These are phyloP conservation scores for Spea multiplicata DNA, from an alignment of 2,113 vertebrate genomes.

Conservation along the genomic window DNA sequence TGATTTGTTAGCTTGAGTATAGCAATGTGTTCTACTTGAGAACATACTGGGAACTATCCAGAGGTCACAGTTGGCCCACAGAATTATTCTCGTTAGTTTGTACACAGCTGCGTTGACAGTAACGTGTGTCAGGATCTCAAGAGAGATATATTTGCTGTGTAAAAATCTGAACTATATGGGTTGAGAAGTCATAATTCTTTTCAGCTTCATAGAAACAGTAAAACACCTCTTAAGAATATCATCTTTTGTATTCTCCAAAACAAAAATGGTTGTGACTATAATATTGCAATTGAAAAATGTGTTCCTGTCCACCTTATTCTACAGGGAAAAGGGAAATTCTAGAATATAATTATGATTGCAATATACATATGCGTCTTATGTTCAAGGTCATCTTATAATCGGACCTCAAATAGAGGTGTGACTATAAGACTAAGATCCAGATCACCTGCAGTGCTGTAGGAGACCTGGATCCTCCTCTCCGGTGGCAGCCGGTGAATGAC, in stretches of 20 bases:
- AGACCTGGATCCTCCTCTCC: too few relatives aligned
- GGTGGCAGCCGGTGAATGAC: too few relatives aligned
- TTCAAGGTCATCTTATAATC: too few relatives aligned
- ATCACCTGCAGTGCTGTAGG: too few relatives aligned
- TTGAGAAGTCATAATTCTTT: not conserved
- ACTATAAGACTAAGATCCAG: too few relatives aligned
- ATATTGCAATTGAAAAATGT: too few relatives aligned
- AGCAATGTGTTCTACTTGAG: constrained; percentile 1
- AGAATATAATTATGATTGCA: too few relatives aligned
- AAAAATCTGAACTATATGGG: constrained; percentile 53
- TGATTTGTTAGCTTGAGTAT: not conserved
- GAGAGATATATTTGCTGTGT: constrained; percentile 50
- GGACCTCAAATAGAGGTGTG: too few relatives aligned
- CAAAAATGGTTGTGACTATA: too few relatives aligned
- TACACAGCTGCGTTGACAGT: constrained; percentile 50
- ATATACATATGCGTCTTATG: too few relatives aligned
- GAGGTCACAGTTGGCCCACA: constrained; percentile 46
- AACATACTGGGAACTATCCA: constrained; percentile 46
- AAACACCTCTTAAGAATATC: not conserved
- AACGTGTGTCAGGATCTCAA: constrained; percentile 50
- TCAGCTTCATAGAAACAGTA: not conserved
- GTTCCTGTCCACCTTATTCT: too few relatives aligned
- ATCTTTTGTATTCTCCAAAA: not conserved
- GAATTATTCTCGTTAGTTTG: constrained; percentile 46
- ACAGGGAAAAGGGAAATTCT: too few relatives aligned